Evolutionary conservation across 2,113 vertebrate species (phyloP), one percentile per base, ranked within the genome.

Genomic region (Bufo bufo): DNA sequence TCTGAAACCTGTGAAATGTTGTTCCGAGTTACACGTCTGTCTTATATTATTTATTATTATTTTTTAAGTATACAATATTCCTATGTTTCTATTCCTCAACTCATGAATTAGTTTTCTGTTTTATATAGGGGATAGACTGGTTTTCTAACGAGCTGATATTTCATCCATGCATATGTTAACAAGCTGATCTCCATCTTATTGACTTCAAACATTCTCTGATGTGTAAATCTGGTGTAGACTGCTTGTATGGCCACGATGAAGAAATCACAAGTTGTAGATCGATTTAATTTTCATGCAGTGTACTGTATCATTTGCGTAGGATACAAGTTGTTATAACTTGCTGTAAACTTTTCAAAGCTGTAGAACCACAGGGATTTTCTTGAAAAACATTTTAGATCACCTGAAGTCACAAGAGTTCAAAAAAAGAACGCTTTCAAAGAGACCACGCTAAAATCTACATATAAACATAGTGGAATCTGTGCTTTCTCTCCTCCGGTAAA

Each of bases 131-230:
- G 63, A 13, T 14, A 10, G 63, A 50, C 19, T 49, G 3, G 59
- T 50, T 69, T n/a, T 52, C 2, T 84, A 84, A 84, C n/a, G 19
- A 84, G 45, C 82, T 69, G 49, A 71, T 71, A 4, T 78, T 49
- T 71, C 65, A n/a, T 78, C 20, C 77, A 71, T 80, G 49, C 75
- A 80, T 82, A 82, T 82, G 80, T 78, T 87, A 80, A 80, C 91
- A 93, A 92, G 92, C 91, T 92, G 90, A 88, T 92, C 90, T 91
- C 91, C 90, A 87, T 95, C 92, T 94, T 94, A 91, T 94, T 94
- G 93, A 94, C 94, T 94, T 95, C 95, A 96, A 94, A 95, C 92
- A 90, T 91, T 90, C 92, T 96, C 93, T 95, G 95, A 95, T 95
- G 94, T 96, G 95, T 93, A 95, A 95, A 95, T 96, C 84, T 47